phyloP scores from a whole-genome alignment of 2,797 vertebrate genomes.

The Macroramphosus scolopax region DNA sequence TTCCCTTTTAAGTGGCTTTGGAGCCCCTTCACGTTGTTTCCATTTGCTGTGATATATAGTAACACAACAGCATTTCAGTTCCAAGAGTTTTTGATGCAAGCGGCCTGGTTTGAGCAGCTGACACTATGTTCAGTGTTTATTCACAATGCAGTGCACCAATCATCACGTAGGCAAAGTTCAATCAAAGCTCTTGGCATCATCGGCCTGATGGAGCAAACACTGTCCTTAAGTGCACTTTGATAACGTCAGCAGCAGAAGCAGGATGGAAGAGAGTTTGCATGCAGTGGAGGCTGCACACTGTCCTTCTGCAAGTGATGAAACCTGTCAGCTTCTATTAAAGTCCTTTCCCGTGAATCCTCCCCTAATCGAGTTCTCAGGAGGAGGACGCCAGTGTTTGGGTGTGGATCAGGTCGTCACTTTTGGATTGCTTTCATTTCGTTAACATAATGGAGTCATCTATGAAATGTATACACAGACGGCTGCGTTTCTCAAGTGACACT shows the following conservation, averaged over 20 bases:
- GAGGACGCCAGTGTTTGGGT: conserved; percentile 23
- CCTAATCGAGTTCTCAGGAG: conserved; percentile 39
- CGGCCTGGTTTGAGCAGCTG: conserved; percentile 30
- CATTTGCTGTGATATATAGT: conserved; percentile 51
- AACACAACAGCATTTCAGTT: conserved; percentile 29
- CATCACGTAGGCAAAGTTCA: conserved; percentile 9
- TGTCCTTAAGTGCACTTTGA: conserved; percentile 54
- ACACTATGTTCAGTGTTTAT: conserved; percentile 15
- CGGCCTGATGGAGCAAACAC: conserved; percentile 25
- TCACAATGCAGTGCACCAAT: conserved; percentile 21
- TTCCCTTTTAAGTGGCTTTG: conserved; percentile 44
- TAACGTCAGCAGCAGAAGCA: conserved; percentile 40
- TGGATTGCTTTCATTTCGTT: conserved; percentile 61
- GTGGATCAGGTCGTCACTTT: conserved; percentile 35
- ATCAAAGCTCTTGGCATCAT: conserved; percentile 36
- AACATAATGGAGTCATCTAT: conserved; percentile 54
- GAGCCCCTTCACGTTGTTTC: conserved; percentile 60
- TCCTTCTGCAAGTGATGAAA: conserved; percentile 52
- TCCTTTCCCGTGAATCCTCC: conserved; percentile 30
- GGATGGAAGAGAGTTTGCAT: conserved; percentile 43
- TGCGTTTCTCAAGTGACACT: conserved; percentile 39
- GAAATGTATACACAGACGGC: conserved; percentile 31
- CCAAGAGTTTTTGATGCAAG: conserved; percentile 31
- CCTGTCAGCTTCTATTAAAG: conserved; percentile 60
- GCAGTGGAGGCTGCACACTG: conserved; percentile 37